Evolutionary conservation across 2,888 invertebrate genomes (phyloP), one percentile per base, ranked within the genome.

Genomic region (Archips crataeganus): DNA sequence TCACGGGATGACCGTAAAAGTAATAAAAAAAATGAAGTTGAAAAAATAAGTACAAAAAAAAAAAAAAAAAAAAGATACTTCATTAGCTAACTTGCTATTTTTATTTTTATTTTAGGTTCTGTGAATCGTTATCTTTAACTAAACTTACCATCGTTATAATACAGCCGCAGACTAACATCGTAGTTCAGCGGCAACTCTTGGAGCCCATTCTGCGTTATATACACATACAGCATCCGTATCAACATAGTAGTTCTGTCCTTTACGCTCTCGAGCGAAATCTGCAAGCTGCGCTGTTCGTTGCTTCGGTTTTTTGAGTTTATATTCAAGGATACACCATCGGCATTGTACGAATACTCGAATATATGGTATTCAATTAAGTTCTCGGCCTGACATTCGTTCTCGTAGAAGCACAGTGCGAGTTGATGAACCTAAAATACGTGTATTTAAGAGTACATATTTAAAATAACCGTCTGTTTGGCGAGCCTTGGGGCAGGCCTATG

Each of bases 331-430:
- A 87, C 86, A n/a, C 83, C 87, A 0, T 82, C 83, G 2, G 79
- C 70, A 6, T 75, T 82, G 78, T 93, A 93, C 0, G 81, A 51
- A 75, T 90, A 94, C 75, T 92, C 89, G 76, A 94, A 91, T 3
- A 89, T 78, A 73, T 92, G 83, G 70, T 89, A 92, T 70, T 94
- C 94, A 0, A 88, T 69, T 8, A 94, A 79, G 70, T 90, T 91
- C n/a, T 90, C 91, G 2, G 76, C 61, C 42, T 80, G 83, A 66
- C 86, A 86, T 2, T 88, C 88, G 45, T 85, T 88, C 32, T 90
- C 88, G 81, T 93, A 93, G 76, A 94, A 91, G 75, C 93, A 94
- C 10, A 94, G 75, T 0, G 86, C 92, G 63, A 94, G 77, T 79
- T 90, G 87, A 13, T 89, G 87, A 0, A 93, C 83, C 94, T 94